Base-by-base conservation (phyloP, 2,888 invertebrate species). In the Lasioglossum malachurum region DNA sequence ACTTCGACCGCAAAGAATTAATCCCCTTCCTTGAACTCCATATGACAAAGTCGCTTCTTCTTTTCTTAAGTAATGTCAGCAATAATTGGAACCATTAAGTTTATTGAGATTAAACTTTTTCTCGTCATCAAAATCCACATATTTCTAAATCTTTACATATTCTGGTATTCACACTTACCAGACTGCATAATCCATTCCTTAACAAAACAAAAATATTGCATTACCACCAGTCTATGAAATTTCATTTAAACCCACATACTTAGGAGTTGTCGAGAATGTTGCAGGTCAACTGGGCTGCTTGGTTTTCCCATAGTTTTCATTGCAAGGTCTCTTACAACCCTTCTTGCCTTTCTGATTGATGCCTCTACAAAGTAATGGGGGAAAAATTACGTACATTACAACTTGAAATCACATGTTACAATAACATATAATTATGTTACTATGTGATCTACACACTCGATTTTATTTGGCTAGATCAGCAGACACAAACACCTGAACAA, bases 1-100 rank as follows among this genome's bases (percentile, higher is more conserved):
- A 57, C 57, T 57, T 57, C 57, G 57, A 57, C 57, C 57, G 57
- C 12, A 57, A 57, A 57, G 57, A 57, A n/a, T 57, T n/a, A 57
- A 57, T 57, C 12, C n/a, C 12, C n/a, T 57, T 57, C n/a, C n/a
- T 57, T n/a, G n/a, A n/a, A 57, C 57, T 57, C 57, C 57, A n/a
- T 1, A 57, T 57, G 0, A n/a, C 57, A n/a, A 57, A 57, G 57
- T n/a, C 1, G 12, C 4, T n/a, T 57, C n/a, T 57, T n/a, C 57
- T 57, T 57, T 4, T 57, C 12, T 57, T 12, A n/a, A 57, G n/a
- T n/a, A n/a, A 57, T 57, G 57, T n/a, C n/a, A 57, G n/a, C 12
- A 57, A n/a, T n/a, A 57, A 57, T n/a, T 12, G 4, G 8, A 57
- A n/a, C 0, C n/a, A 57, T 57, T 57, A n/a, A 57, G 0, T n/a